Conservation (phyloP, 2,113 vertebrate species). For the Dipodomys merriami region DNA sequence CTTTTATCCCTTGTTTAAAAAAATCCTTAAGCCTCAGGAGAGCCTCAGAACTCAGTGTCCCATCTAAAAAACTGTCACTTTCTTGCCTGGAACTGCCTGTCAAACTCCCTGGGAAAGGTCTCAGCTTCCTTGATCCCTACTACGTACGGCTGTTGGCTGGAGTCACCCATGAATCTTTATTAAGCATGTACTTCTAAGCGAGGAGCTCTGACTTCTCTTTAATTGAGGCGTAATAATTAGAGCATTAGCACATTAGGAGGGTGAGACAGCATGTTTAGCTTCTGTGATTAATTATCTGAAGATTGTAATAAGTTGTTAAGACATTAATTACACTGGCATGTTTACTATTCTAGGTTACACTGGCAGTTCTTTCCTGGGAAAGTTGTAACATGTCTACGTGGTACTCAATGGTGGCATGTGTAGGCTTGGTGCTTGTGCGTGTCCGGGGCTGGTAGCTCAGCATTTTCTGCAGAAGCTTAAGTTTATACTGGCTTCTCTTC, state of each 20-base stretch:
- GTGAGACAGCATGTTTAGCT: slow-evolving; percentile 90
- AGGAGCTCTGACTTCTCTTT: slow-evolving; percentile 87
- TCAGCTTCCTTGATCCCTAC: slow-evolving; percentile 42
- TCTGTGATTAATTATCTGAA: slow-evolving; percentile 92
- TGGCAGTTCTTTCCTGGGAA: slow-evolving; percentile 70
- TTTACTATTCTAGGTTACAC: slow-evolving; percentile 86
- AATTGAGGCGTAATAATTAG: slow-evolving; percentile 92
- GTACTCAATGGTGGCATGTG: neutral
- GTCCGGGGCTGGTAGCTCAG: neutral
- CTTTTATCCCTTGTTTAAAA: slow-evolving; percentile 21
- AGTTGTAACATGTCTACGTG: slow-evolving; percentile 13
- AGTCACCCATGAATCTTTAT: slow-evolving; percentile 78
- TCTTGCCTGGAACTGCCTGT: slow-evolving; percentile 65
- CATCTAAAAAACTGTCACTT: slow-evolving; percentile 69
- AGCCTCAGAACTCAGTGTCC: slow-evolving; percentile 50
- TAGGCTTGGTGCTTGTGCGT: fast-evolving
- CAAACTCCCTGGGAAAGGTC: slow-evolving; percentile 74
- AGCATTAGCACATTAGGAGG: slow-evolving; percentile 91
- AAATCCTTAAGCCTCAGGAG: neutral
- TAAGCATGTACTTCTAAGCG: slow-evolving; percentile 85
- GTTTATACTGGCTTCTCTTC: neutral
- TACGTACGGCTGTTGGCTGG: slow-evolving; percentile 35
- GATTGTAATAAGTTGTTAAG: slow-evolving; percentile 91
- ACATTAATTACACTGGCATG: slow-evolving; percentile 89
- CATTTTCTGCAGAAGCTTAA: neutral